These are phyloP conservation scores for Nymphalis c-album DNA, from an alignment of 2,888 invertebrate species.

Conservation along the genomic window DNA sequence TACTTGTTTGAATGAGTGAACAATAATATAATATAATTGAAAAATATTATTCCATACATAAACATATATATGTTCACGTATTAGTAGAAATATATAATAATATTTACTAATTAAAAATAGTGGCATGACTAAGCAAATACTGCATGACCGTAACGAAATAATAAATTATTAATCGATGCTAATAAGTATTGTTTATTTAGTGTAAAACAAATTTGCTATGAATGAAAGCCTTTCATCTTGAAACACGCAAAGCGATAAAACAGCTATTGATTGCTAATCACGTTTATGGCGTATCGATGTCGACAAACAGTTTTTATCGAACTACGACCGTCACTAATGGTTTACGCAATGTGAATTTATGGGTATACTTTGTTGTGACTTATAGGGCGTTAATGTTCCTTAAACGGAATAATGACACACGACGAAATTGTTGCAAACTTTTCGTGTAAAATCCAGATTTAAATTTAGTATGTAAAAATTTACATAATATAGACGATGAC, in stretches of 20 bases:
- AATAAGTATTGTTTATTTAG: constrained; percentile 24
- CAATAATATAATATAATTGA: too few relatives aligned
- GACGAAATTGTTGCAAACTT: neutral
- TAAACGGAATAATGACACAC: constrained; percentile 6
- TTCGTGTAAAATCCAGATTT: neutral
- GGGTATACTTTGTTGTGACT: constrained; percentile 32
- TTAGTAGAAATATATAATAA: too few relatives aligned
- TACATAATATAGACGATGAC: constrained; percentile 4
- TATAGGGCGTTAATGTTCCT: constrained; percentile 23
- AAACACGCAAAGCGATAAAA: constrained; percentile 25
- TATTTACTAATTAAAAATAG: too few relatives aligned
- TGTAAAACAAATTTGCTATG: constrained; percentile 36
- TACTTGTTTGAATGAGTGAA: too few relatives aligned
- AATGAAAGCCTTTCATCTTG: constrained; percentile 23
- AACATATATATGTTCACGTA: too few relatives aligned
- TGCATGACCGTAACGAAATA: constrained; percentile 15
- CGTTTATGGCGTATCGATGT: constrained; percentile 51
- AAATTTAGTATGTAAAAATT: neutral
- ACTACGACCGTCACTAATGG: constrained; percentile 50
- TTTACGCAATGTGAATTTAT: constrained; percentile 44
- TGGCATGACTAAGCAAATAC: too few relatives aligned
- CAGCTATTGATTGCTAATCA: constrained; percentile 49
- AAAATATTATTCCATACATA: too few relatives aligned
- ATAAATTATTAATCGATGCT: constrained; percentile 24
- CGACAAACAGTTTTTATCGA: constrained; percentile 51